Evolutionary conservation across 2,888 invertebrate genomes (phyloP).

Genomic region (Biston betularia): DNA sequence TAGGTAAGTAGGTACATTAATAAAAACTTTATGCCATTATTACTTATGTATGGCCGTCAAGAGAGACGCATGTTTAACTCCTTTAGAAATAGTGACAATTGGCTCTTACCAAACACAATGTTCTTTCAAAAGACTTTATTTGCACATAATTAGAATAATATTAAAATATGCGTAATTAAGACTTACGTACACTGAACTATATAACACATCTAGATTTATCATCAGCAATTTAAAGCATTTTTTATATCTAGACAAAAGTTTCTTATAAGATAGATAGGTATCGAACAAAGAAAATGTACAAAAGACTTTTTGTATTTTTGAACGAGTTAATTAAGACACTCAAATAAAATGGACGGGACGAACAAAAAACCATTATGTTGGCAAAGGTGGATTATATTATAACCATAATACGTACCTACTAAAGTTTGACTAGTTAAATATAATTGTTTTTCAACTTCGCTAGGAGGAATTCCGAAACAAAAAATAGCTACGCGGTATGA

Average conservation of each 20-base stretch:
- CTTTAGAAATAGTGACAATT: slow-evolving; percentile 22
- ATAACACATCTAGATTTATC: slow-evolving; percentile 1
- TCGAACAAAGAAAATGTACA: not conserved
- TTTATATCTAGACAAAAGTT: not conserved
- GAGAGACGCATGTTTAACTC: slow-evolving; percentile 13
- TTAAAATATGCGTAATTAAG: slow-evolving; percentile 10
- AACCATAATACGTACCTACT: slow-evolving; percentile 3
- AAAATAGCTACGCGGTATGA: slow-evolving; percentile 4
- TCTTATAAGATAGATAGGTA: not conserved
- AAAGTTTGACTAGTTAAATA: slow-evolving; percentile 14
- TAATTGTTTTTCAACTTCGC: slow-evolving; percentile 6
- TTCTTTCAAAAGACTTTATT: slow-evolving; percentile 16
- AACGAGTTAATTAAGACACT: slow-evolving; percentile 9
- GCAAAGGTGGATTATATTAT: slow-evolving; percentile 21
- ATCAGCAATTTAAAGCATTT: slow-evolving; percentile 1
- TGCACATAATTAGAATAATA: slow-evolving; percentile 9
- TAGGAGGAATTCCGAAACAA: slow-evolving; percentile 14
- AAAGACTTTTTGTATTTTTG: slow-evolving; percentile 5
- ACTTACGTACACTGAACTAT: slow-evolving; percentile 6
- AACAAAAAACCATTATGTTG: slow-evolving; percentile 9
- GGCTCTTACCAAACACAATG: slow-evolving; percentile 5
- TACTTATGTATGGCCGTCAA: slow-evolving; percentile 20
- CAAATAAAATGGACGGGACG: not conserved
- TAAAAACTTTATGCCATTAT: not conserved
- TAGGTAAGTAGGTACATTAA: not conserved